These are phyloP conservation scores for Ianthella basta DNA, from an alignment of 37 sponge, comb jelly and placozoan species.

Conservation along the genomic window DNA sequence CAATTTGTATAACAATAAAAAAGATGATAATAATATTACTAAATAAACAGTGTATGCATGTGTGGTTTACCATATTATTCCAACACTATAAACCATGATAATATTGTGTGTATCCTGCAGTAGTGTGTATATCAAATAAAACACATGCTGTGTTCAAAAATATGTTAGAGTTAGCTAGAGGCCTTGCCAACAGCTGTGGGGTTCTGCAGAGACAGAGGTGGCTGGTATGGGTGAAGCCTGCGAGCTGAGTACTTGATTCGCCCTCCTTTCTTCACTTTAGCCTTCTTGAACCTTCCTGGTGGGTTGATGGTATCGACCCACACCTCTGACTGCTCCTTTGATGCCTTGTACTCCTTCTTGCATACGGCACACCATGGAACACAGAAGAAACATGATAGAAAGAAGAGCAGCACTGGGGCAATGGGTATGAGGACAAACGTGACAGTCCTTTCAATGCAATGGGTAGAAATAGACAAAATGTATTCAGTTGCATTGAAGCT, in stretches of 20 bases:
- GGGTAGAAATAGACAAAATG: background rate
- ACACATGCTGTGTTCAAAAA: background rate
- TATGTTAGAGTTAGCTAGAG: background rate
- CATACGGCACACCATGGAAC: constrained; percentile 9
- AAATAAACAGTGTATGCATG: no score
- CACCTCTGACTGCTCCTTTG: background rate
- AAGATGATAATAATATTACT: no score
- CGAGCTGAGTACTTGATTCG: background rate
- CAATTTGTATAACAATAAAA: no score
- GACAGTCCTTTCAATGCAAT: background rate
- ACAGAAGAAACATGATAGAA: background rate
- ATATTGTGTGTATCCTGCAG: no score
- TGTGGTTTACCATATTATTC: no score
- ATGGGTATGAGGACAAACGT: constrained; percentile 25
- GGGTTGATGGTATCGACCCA: background rate
- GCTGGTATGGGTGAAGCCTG: background rate
- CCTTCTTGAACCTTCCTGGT: no score
- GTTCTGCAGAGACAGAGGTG: constrained; percentile 16
- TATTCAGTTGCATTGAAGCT: background rate
- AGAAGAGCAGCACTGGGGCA: constrained; percentile 8
- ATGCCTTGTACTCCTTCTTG: background rate
- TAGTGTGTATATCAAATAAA: background rate
- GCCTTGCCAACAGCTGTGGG: constrained; percentile 16
- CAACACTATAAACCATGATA: no score
- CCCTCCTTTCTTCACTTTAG: background rate